A percentile compares a stretch with the other conserved stretches of the same genome.
phyloP scores from a whole-genome alignment of 2,797 vertebrate species.

The Tolypeutes matacus region DNA sequence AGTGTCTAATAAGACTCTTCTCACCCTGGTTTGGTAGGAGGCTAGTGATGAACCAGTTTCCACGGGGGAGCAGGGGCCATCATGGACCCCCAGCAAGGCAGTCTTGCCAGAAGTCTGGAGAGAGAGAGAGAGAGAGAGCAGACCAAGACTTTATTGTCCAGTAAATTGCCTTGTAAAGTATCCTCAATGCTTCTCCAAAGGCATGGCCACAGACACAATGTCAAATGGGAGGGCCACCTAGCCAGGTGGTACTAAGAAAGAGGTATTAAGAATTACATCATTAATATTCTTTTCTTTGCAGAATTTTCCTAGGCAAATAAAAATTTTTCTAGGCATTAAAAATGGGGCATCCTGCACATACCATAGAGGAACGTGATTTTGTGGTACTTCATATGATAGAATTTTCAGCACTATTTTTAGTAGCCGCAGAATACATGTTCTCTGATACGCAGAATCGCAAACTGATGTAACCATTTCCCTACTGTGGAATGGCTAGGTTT shows the following conservation, averaged over 20 bases:
- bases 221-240: neutral
- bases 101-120: neutral
- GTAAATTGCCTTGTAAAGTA: neutral
- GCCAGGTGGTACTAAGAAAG: neutral
- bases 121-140: neutral
- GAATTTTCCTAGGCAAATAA: neutral
- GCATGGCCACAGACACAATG: neutral
- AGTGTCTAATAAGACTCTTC: neutral
- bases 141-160: neutral
- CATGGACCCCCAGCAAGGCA: neutral
- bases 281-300: neutral
- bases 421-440: neutral
- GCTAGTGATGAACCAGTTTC: neutral
- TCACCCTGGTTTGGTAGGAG: neutral
- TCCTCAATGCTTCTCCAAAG: neutral
- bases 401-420: conserved; percentile 1
- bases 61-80: neutral
- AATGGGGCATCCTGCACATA: neutral
- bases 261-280: neutral
- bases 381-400: neutral
- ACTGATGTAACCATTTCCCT: neutral
- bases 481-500: neutral
- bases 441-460: neutral
- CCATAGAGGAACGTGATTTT: neutral
- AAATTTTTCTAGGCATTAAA: neutral